Conservation (phyloP, 35 echinoderm and acorn worm species). For the Strongylocentrotus purpuratus region DNA sequence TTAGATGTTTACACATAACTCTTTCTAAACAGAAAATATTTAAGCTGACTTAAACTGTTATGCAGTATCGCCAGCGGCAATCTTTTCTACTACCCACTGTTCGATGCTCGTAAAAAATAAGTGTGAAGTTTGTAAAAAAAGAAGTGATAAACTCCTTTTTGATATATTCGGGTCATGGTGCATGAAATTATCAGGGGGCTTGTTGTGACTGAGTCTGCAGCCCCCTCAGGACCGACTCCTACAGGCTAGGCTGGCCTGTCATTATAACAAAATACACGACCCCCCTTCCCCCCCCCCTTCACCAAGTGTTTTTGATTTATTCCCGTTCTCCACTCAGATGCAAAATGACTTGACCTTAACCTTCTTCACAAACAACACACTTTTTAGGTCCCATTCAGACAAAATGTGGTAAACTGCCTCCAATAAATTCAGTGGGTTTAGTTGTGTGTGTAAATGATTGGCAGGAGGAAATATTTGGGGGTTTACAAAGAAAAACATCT, state of each 20-base stretch:
- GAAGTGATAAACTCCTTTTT: neutral
- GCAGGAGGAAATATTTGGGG: too few species aligned
- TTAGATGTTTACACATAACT: neutral
- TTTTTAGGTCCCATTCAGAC: neutral
- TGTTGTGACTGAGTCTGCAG: neutral
- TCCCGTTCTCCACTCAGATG: neutral
- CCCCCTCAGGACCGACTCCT: neutral
- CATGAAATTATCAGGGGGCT: neutral
- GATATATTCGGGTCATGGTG: neutral
- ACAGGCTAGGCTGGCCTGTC: neutral
- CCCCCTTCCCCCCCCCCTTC: neutral
- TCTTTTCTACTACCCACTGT: neutral
- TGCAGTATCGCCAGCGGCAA: neutral
- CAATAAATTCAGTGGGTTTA: neutral
- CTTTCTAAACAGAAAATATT: neutral
- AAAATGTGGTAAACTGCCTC: neutral
- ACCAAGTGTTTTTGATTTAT: slow-evolving; percentile 12
- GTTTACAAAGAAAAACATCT: too few species aligned
- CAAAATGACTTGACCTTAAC: slow-evolving; percentile 1
- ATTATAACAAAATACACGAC: too few species aligned
- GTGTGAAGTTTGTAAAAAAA: neutral
- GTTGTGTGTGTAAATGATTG: neutral
- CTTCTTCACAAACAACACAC: neutral
- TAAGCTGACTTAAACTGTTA: neutral
- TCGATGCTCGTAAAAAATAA: neutral